These are phyloP conservation scores for Nasonia vitripennis DNA, from an alignment of 1,140 invertebrate species.

Conservation along the genomic window DNA sequence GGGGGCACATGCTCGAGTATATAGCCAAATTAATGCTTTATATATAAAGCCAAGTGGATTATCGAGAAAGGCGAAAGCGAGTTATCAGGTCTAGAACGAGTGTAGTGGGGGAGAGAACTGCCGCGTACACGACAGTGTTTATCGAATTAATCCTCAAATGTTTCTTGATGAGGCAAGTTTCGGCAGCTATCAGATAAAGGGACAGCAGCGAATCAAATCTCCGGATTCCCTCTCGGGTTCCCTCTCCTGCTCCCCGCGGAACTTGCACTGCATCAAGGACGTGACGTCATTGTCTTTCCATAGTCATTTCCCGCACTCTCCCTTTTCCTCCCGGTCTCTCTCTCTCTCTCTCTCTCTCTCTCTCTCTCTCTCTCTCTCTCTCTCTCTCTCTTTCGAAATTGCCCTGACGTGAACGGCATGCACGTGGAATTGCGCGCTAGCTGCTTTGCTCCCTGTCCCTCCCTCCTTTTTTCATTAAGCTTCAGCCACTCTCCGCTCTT, in stretches of 20 bases:
- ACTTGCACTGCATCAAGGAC: neutral
- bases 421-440: neutral
- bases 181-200: constrained; percentile 6
- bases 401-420: constrained; percentile 15
- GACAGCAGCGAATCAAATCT: constrained; percentile 20
- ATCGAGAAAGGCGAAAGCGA: no score
- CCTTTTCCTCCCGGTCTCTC: neutral
- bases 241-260: no score
- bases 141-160: neutral
- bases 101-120: no score
- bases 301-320: neutral
- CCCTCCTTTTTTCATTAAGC: no score
- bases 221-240: neutral
- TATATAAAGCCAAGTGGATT: no score
- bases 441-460: no score
- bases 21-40: no score
- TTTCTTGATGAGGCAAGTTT: neutral
- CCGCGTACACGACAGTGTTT: neutral
- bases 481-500: neutral
- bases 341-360: neutral
- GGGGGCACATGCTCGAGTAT: no score
- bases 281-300: neutral
- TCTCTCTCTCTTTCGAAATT: neutral
- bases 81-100: no score
- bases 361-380: neutral